These are phyloP conservation scores for Galerucella calmariensis DNA, from an alignment of 2,888 invertebrate genomes.

Conservation along the genomic window DNA sequence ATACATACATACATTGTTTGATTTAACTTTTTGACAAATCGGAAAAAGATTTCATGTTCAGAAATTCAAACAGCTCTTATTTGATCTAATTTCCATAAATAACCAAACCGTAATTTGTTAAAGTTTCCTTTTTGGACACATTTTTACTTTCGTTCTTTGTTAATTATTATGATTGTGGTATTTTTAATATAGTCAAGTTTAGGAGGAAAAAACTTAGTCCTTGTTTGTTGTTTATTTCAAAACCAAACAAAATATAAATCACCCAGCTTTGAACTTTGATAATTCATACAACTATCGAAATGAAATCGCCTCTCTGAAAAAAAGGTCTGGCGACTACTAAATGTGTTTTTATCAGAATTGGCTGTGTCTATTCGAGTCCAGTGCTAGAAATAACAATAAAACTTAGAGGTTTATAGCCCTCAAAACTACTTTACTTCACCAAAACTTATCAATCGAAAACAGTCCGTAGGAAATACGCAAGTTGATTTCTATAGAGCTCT, in stretches of 20 bases:
- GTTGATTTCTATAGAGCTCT: not conserved
- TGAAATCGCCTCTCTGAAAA: not conserved
- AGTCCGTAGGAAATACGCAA: not conserved
- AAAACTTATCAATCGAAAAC: not conserved
- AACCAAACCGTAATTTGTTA: too few relatives aligned
- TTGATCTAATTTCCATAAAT: too few relatives aligned
- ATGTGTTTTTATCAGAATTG: constrained; percentile 10
- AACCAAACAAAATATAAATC: not conserved
- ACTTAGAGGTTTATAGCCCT: constrained; percentile 5
- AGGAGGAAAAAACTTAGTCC: too few relatives aligned
- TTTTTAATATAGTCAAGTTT: too few relatives aligned
- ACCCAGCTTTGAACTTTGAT: constrained; percentile 10
- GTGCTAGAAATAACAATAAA: constrained; percentile 9
- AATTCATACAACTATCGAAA: not conserved
- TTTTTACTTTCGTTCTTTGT: too few relatives aligned
- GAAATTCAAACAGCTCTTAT: too few relatives aligned
- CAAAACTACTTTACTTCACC: constrained; percentile 4
- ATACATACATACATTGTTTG: too few relatives aligned
- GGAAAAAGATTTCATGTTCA: too few relatives aligned
- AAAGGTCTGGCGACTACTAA: constrained; percentile 8
- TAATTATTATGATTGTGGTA: too few relatives aligned
- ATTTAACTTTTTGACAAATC: too few relatives aligned
- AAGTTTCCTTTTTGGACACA: too few relatives aligned
- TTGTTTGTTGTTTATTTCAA: not conserved
- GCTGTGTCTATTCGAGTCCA: constrained; percentile 3